Percentiles rank a stretch among this genome's conserved stretches.
Evolutionary conservation across 37 sponge, comb jelly and placozoan genomes (phyloP).

Genomic region (Eunapius fragilis): DNA sequence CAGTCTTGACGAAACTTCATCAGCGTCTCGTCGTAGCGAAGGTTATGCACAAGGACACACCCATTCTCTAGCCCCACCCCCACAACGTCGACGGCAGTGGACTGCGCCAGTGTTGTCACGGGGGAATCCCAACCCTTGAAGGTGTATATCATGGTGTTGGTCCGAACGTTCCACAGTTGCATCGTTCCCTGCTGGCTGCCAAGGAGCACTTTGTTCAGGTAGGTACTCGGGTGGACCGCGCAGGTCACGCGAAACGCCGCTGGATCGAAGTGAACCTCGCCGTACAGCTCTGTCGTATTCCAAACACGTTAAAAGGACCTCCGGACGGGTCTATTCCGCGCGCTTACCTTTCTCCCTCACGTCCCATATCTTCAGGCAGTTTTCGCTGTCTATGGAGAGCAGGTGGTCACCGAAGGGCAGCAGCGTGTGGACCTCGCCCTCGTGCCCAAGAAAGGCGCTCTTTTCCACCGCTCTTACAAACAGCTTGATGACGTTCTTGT

Average conservation of each 20-base stretch:
- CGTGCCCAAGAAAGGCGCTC: slow-evolving; percentile 55
- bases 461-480: slow-evolving; percentile 69
- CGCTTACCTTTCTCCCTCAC: slow-evolving; percentile 45
- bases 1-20: slow-evolving; percentile 96
- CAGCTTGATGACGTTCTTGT: slow-evolving; percentile 42
- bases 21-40: slow-evolving; percentile 81
- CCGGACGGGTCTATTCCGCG: neutral
- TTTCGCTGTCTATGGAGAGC: slow-evolving; percentile 78
- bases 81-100: slow-evolving; percentile 87
- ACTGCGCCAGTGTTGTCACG: slow-evolving; percentile 72
- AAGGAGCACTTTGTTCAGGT: slow-evolving; percentile 94
- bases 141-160: slow-evolving; percentile 70
- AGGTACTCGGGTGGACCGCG: slow-evolving; percentile 89
- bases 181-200: slow-evolving; percentile 84
- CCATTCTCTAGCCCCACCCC: slow-evolving; percentile 91
- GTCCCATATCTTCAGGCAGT: slow-evolving; percentile 69
- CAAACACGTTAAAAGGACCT: neutral
- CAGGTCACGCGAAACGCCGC: slow-evolving; percentile 61
- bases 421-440: slow-evolving; percentile 44
- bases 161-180: slow-evolving; percentile 96
- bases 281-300: slow-evolving; percentile 72
- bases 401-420: slow-evolving; percentile 86
- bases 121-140: slow-evolving; percentile 86
- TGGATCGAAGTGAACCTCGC: slow-evolving; percentile 78
- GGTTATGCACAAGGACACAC: slow-evolving; percentile 79